Evolutionary conservation across 2,113 vertebrate genomes (phyloP).

Genomic region (Vidua macroura): DNA sequence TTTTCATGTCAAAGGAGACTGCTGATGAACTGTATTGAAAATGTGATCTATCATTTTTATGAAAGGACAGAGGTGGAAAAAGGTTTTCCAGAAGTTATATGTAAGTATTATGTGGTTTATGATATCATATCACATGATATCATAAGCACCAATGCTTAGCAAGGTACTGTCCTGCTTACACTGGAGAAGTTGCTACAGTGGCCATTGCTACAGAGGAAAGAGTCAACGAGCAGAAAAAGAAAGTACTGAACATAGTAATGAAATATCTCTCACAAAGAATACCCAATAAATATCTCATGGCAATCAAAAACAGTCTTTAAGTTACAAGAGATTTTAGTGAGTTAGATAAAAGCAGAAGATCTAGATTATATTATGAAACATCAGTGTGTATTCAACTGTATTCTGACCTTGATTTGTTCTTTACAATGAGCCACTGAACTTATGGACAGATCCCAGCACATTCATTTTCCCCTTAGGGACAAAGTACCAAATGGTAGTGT

Average conservation of each 20-base stretch:
- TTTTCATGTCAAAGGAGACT: background rate
- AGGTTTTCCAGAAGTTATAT: background rate
- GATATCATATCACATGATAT: background rate
- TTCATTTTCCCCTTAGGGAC: constrained; percentile 77
- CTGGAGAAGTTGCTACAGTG: background rate
- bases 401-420: constrained; percentile 78
- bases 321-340: constrained; percentile 33
- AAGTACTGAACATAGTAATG: background rate
- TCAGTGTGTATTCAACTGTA: constrained; percentile 12
- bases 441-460: constrained; percentile 70
- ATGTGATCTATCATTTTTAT: background rate
- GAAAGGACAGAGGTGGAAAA: background rate
- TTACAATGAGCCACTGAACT: constrained; percentile 63
- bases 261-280: background rate
- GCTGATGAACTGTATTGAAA: background rate
- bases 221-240: background rate
- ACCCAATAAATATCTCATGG: background rate
- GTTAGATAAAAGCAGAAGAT: constrained; percentile 21
- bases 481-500: constrained; percentile 80
- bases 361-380: constrained; percentile 21
- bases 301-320: constrained; percentile 22
- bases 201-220: background rate
- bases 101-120: background rate
- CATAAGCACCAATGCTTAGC: background rate
- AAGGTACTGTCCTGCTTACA: background rate